Evolutionary conservation across 2,888 invertebrate genomes (phyloP).

Genomic region (Epirrhoe alternata): DNA sequence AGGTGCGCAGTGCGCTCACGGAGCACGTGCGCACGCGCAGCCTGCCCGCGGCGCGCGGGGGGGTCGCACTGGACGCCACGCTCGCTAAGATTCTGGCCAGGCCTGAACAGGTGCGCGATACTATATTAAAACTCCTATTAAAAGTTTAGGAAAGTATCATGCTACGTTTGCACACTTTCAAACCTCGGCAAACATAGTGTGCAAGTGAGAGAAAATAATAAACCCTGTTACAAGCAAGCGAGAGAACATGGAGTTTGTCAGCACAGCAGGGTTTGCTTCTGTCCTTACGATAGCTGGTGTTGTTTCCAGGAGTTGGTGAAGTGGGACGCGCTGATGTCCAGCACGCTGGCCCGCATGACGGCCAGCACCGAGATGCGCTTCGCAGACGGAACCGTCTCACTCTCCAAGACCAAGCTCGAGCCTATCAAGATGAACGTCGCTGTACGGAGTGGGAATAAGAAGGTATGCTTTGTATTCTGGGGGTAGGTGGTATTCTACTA

Average conservation of each 20-base stretch:
- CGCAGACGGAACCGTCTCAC: conserved; percentile 76
- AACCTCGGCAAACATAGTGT: no score
- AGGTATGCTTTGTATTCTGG: no score
- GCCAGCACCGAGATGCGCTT: conserved; percentile 87
- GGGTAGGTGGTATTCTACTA: no score
- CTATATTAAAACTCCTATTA: no score
- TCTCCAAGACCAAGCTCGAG: conserved; percentile 88
- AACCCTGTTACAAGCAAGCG: no score
- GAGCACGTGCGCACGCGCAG: conserved; percentile 89
- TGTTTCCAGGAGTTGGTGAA: conserved; percentile 75
- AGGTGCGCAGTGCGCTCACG: conserved; percentile 24
- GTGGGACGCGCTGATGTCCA: conserved; percentile 90
- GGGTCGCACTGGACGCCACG: conserved; percentile 55
- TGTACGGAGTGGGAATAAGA: conserved; percentile 94
- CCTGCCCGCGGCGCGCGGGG: conserved; percentile 61
- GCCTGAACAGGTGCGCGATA: conserved; percentile 69
- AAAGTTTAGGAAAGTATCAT: no score
- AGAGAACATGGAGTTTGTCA: no score
- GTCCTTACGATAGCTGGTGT: no score
- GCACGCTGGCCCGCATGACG: conserved; percentile 89
- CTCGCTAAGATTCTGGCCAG: conserved; percentile 57
- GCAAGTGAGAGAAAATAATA: no score
- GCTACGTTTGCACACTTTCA: no score
- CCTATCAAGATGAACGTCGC: conserved; percentile 91
- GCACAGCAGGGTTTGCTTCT: no score